Percentiles rank a stretch among this genome's conserved stretches.
Conservation (phyloP, 2,888 invertebrate species). For the Alcis repandata region DNA sequence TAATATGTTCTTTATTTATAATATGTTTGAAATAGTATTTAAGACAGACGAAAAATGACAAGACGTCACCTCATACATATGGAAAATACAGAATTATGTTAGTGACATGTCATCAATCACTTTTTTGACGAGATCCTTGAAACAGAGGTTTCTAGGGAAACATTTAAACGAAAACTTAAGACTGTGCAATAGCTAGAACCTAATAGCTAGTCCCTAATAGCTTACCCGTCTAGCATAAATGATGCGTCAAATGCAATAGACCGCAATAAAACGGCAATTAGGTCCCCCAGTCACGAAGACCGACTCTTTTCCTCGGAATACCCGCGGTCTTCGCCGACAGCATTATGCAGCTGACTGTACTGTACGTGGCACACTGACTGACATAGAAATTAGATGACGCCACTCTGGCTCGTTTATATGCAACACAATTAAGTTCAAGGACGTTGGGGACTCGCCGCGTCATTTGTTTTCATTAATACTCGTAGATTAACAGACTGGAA, state of each 20-base stretch:
- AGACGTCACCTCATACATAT: too few relatives aligned
- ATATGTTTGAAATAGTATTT: too few relatives aligned
- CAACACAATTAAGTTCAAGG: slow-evolving; percentile 40
- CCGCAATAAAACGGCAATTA: slow-evolving; percentile 28
- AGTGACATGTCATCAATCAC: too few relatives aligned
- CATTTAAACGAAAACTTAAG: background rate
- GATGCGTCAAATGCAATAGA: slow-evolving; percentile 33
- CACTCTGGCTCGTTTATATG: slow-evolving; percentile 23
- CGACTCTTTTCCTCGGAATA: slow-evolving; percentile 33
- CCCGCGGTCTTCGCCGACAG: slow-evolving; percentile 24
- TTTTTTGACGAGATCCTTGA: background rate
- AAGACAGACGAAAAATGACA: too few relatives aligned
- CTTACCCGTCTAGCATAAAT: slow-evolving; percentile 31
- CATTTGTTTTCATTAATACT: background rate
- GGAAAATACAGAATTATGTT: too few relatives aligned
- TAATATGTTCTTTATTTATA: too few relatives aligned
- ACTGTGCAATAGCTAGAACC: slow-evolving; percentile 3
- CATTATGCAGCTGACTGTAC: slow-evolving; percentile 15
- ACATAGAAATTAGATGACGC: slow-evolving; percentile 38
- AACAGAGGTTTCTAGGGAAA: background rate
- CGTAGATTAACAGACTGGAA: background rate
- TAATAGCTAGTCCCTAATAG: slow-evolving; percentile 30
- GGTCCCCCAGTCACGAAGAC: slow-evolving; percentile 28
- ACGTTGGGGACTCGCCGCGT: slow-evolving; percentile 8
- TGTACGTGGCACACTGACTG: slow-evolving; percentile 41